Percentiles rank a stretch among this genome's conserved stretches.
phyloP scores from a whole-genome alignment of 2,113 vertebrate genomes.

The Canis aureus region DNA sequence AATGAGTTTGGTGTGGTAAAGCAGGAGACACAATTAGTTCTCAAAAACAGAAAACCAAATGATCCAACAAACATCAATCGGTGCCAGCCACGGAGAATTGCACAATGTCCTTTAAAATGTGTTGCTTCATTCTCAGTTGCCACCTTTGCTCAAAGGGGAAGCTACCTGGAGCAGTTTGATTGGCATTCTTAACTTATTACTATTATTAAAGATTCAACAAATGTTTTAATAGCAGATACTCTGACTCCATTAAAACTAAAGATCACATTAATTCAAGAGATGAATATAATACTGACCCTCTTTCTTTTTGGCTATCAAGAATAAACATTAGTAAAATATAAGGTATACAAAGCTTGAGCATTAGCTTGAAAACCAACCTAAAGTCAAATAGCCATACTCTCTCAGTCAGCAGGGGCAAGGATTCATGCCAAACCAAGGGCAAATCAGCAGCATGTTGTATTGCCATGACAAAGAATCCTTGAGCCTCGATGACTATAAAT shows the following conservation, averaged over 20 bases:
- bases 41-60: slow-evolving; percentile 12
- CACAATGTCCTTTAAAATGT: neutral
- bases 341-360: neutral
- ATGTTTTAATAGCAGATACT: neutral
- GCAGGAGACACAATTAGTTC: neutral
- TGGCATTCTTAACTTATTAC: neutral
- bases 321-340: slow-evolving; percentile 38
- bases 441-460: neutral
- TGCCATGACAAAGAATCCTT: neutral
- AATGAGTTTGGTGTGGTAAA: neutral
- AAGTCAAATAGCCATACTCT: neutral
- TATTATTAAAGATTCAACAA: neutral
- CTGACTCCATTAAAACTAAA: neutral
- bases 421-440: neutral
- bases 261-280: neutral
- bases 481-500: neutral
- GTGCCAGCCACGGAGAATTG: neutral
- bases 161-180: neutral
- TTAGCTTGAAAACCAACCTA: neutral
- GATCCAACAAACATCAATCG: slow-evolving; percentile 35
- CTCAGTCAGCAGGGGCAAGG: neutral
- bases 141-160: slow-evolving; percentile 19
- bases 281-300: neutral
- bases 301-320: slow-evolving; percentile 25
- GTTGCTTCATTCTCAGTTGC: neutral